A percentile compares a stretch with the other conserved stretches of the same genome.
Evolutionary conservation across 2,797 vertebrate genomes (phyloP).

Genomic region (Tolypeutes matacus): DNA sequence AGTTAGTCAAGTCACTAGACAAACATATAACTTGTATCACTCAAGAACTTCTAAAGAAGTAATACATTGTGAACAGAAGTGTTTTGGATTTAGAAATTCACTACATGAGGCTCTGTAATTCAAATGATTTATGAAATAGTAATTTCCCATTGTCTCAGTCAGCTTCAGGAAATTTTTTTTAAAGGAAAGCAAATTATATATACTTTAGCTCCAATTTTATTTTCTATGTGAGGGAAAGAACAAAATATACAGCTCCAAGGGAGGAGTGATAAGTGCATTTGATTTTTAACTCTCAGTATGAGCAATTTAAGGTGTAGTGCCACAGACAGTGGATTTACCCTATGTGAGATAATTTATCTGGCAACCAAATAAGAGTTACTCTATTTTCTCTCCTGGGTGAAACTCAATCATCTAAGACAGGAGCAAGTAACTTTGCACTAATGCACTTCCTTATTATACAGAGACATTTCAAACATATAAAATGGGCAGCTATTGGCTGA

Average conservation of each 20-base stretch:
- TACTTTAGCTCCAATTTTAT: conserved; percentile 19
- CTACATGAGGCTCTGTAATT: neutral
- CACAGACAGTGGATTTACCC: neutral
- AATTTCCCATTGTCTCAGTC: neutral
- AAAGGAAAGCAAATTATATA: neutral
- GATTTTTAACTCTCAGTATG: neutral
- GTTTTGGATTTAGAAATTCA: conserved; percentile 24
- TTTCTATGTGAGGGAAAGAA: conserved; percentile 17
- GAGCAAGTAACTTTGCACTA: neutral
- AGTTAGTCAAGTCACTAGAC: neutral
- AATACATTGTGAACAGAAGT: neutral
- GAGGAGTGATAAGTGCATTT: neutral
- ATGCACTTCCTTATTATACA: conserved; percentile 13
- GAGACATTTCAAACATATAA: conserved; percentile 44
- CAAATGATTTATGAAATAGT: conserved; percentile 26
- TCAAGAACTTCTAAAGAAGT: neutral
- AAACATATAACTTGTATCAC: neutral
- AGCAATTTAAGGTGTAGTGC: neutral
- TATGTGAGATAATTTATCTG: conserved; percentile 30
- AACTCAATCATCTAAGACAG: conserved; percentile 30
- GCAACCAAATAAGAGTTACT: neutral
- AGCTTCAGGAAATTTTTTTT: neutral
- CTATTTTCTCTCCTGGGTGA: neutral
- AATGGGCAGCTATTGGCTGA: neutral
- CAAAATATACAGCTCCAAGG: neutral